Conservation (phyloP, 2,888 invertebrate genomes). For the Folsomia manolachei region DNA sequence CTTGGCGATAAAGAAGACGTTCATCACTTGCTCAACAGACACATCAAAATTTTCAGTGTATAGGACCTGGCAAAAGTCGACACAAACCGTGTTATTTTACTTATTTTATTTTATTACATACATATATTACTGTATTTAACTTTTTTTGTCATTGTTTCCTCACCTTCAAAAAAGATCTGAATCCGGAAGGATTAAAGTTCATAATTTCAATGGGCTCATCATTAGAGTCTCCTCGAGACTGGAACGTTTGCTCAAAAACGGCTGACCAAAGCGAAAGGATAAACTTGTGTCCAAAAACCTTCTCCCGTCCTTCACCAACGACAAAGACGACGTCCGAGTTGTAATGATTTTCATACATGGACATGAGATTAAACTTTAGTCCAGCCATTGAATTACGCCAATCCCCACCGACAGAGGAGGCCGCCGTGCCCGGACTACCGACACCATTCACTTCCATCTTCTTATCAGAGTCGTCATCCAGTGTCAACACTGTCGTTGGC, state of each 20-base stretch:
- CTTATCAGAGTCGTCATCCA: conserved; percentile 33
- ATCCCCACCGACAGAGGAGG: conserved; percentile 13
- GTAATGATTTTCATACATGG: conserved; percentile 38
- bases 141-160: neutral
- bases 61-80: conserved; percentile 35
- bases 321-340: conserved; percentile 38
- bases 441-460: neutral
- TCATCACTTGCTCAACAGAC: conserved; percentile 43
- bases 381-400: conserved; percentile 42
- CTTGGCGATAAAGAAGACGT: conserved; percentile 42
- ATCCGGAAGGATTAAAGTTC: conserved; percentile 32
- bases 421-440: neutral
- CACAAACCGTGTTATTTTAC: too few species aligned
- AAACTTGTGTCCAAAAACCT: conserved; percentile 41
- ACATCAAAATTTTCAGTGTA: conserved; percentile 46
- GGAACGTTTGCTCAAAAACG: conserved; percentile 38
- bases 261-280: conserved; percentile 35
- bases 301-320: conserved; percentile 34
- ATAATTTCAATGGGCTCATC: conserved; percentile 39
- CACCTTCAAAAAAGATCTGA: conserved; percentile 42
- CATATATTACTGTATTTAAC: too few species aligned
- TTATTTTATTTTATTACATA: too few species aligned
- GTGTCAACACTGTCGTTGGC: conserved; percentile 23
- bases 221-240: conserved; percentile 15
- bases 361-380: conserved; percentile 40